Conservation (phyloP, 2,797 vertebrate species). For the Arctocebus calabarensis region DNA sequence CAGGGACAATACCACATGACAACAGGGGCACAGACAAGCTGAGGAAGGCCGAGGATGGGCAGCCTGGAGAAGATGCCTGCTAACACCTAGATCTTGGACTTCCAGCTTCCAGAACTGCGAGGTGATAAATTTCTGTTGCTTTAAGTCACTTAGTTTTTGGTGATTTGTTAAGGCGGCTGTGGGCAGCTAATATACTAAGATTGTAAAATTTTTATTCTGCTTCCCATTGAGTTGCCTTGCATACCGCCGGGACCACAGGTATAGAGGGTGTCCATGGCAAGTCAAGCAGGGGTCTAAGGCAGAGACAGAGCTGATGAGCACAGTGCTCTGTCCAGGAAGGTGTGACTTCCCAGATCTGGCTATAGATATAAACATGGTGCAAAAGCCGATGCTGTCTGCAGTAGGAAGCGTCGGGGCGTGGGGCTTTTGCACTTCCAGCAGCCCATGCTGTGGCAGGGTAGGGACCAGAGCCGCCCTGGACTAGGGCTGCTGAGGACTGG, state of each 20-base stretch:
- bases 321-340: neutral
- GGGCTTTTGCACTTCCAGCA: neutral
- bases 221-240: too few relatives aligned
- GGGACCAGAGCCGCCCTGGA: too few relatives aligned
- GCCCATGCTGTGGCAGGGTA: too few relatives aligned
- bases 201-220: neutral
- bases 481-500: neutral
- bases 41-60: accelerated
- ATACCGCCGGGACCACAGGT: neutral
- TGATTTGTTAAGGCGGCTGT: neutral
- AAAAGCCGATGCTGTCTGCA: neutral
- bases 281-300: neutral
- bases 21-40: neutral
- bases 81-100: neutral
- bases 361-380: neutral
- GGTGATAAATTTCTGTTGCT: neutral
- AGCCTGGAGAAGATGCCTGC: too few relatives aligned
- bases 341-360: neutral
- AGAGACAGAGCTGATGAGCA: too few relatives aligned
- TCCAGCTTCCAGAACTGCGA: neutral
- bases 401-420: too few relatives aligned
- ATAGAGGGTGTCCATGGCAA: neutral
- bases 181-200: neutral
- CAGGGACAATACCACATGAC: neutral
- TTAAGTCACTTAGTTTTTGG: too few relatives aligned